These are phyloP conservation scores for Cettia cetti DNA, from an alignment of 2,113 vertebrate genomes.

Conservation along the genomic window DNA sequence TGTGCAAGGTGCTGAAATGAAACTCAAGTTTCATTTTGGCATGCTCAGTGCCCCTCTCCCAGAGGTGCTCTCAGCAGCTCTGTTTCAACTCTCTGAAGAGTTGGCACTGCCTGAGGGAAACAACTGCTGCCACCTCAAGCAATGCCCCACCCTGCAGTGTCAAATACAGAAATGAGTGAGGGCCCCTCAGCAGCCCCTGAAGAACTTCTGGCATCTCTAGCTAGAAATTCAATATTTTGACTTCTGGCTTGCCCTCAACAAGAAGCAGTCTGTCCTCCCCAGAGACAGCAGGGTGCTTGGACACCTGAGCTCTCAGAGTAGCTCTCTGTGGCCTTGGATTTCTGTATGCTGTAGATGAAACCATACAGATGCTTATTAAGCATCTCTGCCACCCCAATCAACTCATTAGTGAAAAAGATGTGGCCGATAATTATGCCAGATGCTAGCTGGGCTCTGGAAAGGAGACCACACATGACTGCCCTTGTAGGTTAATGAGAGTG, in stretches of 20 bases:
- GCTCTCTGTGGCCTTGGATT: not conserved
- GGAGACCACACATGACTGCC: not conserved
- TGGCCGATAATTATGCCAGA: not conserved
- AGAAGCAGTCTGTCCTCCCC: not conserved
- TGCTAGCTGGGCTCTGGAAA: slow-evolving; percentile 1
- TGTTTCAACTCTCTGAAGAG: not conserved
- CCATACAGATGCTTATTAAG: not conserved
- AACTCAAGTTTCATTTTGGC: not conserved
- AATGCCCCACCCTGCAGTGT: not conserved
- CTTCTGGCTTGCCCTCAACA: not conserved
- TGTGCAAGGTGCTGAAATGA: not conserved
- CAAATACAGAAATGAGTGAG: not conserved
- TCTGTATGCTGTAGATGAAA: not conserved
- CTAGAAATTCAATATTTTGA: not conserved
- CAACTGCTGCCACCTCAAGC: not conserved
- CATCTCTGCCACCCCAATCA: not conserved
- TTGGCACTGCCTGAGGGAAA: not conserved
- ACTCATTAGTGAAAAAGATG: not conserved
- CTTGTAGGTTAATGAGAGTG: not conserved
- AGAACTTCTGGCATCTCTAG: not conserved
- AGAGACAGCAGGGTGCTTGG: not conserved
- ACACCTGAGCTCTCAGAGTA: not conserved
- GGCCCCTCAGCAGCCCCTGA: not conserved
- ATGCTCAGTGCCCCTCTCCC: not conserved
- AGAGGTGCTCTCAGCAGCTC: not conserved